Evolutionary conservation across 2,888 invertebrate genomes (phyloP), one percentile per base, ranked within the genome.

Genomic region (Antitype chi): DNA sequence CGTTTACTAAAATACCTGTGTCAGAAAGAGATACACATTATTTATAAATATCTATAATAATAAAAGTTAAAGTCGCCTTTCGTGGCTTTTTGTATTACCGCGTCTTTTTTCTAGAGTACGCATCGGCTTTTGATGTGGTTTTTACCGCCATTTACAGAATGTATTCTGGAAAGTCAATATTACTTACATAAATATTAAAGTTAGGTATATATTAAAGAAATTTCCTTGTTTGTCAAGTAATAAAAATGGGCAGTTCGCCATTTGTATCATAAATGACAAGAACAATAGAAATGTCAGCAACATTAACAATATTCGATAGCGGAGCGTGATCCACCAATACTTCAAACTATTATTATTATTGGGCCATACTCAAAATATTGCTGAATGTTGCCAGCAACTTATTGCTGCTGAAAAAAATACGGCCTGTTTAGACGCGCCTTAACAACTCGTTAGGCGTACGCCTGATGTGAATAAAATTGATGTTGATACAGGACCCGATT

Each of bases 391-490:
- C 17, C n/a, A 23, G 52, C 28, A 60, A 74, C 28, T 4, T 20
- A 28, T 23, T 20, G 13, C 25, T 20, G 25, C 23, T 5, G 9
- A 9, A 20, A 32, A 28, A 60, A 66, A 8, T 5, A 47, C 60
- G 6, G 15, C 23, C 17, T 15, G 63, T 28, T 6, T 64, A 64
- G 7, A 59, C 76, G 8, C 23, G 11, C 60, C 74, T 84, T 63
- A 67, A 66, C 47, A 82, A 84, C 88, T 88, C 88, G 88, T 89
- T 89, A 89, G 70, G 47, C 38, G 66, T 32, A 71, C 28, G 80
- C 83, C 82, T 89, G 89, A 90, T 90, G 90, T 77, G 91, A 89
- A 89, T 88, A 89, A 90, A 89, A 91, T 91, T 88, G 89, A 88
- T 81, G 83, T 86, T 86, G 87, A 86, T 86, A 89, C 85, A 82